These are phyloP conservation scores for Apeltes quadracus DNA, from an alignment of 2,113 vertebrate genomes.

Conservation along the genomic window DNA sequence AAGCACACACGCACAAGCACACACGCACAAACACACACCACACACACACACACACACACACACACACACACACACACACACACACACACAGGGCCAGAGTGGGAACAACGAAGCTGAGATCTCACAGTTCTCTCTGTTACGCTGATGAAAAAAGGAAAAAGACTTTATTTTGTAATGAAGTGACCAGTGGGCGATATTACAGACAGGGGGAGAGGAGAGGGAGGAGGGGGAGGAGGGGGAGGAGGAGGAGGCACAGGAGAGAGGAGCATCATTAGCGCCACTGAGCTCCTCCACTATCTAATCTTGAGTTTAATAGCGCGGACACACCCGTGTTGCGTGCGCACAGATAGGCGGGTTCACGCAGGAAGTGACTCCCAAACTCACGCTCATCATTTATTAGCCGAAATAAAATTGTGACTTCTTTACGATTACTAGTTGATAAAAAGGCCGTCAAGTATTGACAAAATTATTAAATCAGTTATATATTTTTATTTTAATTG, in stretches of 20 bases:
- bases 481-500: background rate
- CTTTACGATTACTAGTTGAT: background rate
- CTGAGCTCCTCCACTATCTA: conserved; percentile 42
- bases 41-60: conserved; percentile 9
- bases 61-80: conserved; percentile 45
- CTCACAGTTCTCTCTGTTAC: conserved; percentile 1
- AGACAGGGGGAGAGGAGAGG: background rate
- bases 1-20: background rate
- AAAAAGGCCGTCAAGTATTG: background rate
- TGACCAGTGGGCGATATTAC: background rate
- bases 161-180: background rate
- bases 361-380: background rate
- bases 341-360: conserved; percentile 46
- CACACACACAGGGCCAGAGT: conserved; percentile 41
- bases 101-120: conserved; percentile 1
- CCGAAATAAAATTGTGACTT: background rate
- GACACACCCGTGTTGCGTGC: conserved; percentile 55
- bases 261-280: conserved; percentile 39
- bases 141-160: background rate
- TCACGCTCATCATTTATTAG: background rate
- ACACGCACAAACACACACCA: conserved; percentile 10
- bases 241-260: conserved; percentile 5
- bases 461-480: background rate
- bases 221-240: too few relatives aligned
- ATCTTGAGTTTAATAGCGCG: conserved; percentile 53